Conservation (phyloP, 2,113 vertebrate species). For the Nothocercus julius region DNA sequence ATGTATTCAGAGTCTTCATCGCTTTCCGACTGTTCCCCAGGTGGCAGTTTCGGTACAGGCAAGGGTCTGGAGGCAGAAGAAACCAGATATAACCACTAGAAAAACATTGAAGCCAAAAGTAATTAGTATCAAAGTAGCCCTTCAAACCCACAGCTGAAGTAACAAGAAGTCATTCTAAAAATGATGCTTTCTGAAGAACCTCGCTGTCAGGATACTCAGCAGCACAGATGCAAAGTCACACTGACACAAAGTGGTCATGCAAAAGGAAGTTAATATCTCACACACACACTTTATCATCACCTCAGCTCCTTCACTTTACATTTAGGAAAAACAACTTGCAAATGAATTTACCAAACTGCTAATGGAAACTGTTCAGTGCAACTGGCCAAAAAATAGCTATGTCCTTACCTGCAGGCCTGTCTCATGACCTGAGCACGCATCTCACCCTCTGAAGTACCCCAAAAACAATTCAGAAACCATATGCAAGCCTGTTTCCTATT, state of each 20-base stretch:
- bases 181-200: background rate
- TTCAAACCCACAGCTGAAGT: background rate
- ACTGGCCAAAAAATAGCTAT: too few relatives aligned
- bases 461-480: background rate
- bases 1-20: conserved; percentile 95
- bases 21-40: conserved; percentile 83
- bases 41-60: conserved; percentile 77
- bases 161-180: background rate
- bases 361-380: background rate
- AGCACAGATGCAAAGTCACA: background rate
- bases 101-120: background rate
- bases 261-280: background rate
- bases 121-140: background rate
- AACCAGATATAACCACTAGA: background rate
- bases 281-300: background rate
- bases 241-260: background rate
- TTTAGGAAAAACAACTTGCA: background rate
- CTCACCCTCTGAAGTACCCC: background rate
- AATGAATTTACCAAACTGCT: background rate
- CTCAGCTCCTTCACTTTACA: background rate
- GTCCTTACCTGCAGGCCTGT: too few relatives aligned
- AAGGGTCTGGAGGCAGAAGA: conserved; percentile 77
- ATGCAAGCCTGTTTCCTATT: background rate
- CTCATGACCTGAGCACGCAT: too few relatives aligned
- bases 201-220: background rate